Conservation (phyloP, 2,797 vertebrate genomes). For the Pangasius djambal region DNA sequence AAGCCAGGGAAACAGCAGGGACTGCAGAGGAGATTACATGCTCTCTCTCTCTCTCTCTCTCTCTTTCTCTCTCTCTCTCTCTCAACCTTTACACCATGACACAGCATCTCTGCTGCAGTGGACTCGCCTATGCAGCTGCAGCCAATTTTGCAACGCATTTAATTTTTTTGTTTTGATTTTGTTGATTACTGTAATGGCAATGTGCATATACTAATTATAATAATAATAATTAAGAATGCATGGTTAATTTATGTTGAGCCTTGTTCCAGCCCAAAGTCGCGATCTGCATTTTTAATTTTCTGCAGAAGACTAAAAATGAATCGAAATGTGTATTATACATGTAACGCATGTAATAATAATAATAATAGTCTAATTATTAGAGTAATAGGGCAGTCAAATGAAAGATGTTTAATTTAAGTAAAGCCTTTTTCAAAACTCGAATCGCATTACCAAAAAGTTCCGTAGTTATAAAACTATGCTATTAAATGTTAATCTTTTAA, state of each 20-base stretch:
- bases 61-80: not conserved
- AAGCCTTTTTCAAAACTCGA: not conserved
- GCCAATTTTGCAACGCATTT: not conserved
- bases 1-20: conserved; percentile 61
- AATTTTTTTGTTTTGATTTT: not conserved
- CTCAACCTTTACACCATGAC: conserved; percentile 50
- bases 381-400: not conserved
- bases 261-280: not conserved
- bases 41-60: conserved; percentile 42
- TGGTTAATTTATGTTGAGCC: not conserved
- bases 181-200: not conserved
- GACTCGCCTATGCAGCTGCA: conserved; percentile 20
- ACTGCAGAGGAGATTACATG: conserved; percentile 51
- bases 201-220: not conserved
- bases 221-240: not conserved
- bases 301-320: not conserved
- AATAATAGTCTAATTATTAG: not conserved
- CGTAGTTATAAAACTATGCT: not conserved
- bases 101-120: conserved; percentile 42
- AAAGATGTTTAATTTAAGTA: not conserved
- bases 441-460: not conserved
- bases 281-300: not conserved
- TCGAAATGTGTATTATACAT: not conserved
- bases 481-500: not conserved
- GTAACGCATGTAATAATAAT: not conserved